phyloP scores from a whole-genome alignment of 30 jellyfish, hydroid and myxozoan species.

The Cassiopea xamachana region DNA sequence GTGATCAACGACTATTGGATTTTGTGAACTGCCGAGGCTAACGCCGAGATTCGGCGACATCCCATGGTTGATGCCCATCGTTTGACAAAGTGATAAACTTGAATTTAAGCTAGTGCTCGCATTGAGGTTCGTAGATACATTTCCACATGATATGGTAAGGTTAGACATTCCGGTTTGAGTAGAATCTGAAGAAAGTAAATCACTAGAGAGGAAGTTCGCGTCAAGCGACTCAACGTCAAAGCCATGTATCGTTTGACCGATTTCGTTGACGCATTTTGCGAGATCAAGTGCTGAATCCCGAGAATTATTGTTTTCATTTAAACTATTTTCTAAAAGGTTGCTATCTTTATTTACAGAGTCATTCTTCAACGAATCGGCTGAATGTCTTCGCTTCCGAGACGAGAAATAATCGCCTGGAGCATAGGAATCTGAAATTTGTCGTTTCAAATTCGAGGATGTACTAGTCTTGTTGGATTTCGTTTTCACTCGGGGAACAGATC shows the following conservation, averaged over 20 bases:
- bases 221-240: conserved; percentile 64
- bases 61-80: conserved; percentile 66
- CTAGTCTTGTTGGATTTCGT: conserved; percentile 46
- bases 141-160: conserved; percentile 59
- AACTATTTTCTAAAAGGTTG: conserved; percentile 6
- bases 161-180: conserved; percentile 45
- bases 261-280: conserved; percentile 49
- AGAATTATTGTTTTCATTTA: conserved; percentile 34
- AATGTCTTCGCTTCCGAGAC: conserved; percentile 70
- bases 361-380: conserved; percentile 49
- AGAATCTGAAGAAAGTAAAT: conserved; percentile 51
- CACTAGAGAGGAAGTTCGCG: conserved; percentile 43
- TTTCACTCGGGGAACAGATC: conserved; percentile 74
- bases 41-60: conserved; percentile 18
- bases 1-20: conserved; percentile 47
- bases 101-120: conserved; percentile 58
- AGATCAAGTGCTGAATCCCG: conserved; percentile 38
- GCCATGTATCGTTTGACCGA: conserved; percentile 57
- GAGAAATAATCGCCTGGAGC: conserved; percentile 29
- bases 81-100: conserved; percentile 75
- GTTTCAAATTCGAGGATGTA: conserved; percentile 18
- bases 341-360: conserved; percentile 24
- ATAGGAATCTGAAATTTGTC: conserved; percentile 45
- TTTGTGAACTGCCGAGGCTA: conserved; percentile 28
- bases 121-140: conserved; percentile 39